Evolutionary conservation across 2,888 invertebrate species (phyloP).

Genomic region (Schrankia costaestrigalis): DNA sequence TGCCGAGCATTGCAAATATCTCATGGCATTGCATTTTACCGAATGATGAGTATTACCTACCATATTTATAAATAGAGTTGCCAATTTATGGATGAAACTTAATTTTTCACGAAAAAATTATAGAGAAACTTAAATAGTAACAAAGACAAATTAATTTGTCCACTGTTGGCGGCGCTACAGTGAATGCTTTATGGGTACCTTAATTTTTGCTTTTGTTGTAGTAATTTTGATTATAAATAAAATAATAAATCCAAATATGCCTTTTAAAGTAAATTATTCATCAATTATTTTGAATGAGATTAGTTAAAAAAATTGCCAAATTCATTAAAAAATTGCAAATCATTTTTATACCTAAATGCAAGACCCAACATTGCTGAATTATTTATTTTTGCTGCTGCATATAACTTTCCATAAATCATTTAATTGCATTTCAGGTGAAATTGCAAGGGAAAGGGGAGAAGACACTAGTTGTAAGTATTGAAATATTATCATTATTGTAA

Average conservation of each 20-base stretch:
- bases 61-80: constrained; percentile 43
- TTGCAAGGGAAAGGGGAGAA: constrained; percentile 87
- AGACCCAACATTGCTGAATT: constrained; percentile 6
- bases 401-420: constrained; percentile 20
- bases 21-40: constrained; percentile 67
- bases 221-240: constrained; percentile 33
- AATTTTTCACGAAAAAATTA: background rate
- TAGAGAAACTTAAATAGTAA: background rate
- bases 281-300: too few species aligned
- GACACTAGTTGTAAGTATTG: constrained; percentile 88
- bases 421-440: constrained; percentile 83
- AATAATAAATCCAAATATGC: constrained; percentile 1
- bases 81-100: constrained; percentile 31
- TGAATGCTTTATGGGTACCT: constrained; percentile 57
- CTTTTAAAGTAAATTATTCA: too few species aligned
- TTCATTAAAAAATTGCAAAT: too few species aligned
- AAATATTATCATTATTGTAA: too few species aligned
- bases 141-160: constrained; percentile 9
- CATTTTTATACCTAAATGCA: too few species aligned
- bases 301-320: too few species aligned
- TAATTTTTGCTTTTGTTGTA: constrained; percentile 64
- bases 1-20: constrained; percentile 64
- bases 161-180: constrained; percentile 41
- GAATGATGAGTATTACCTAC: constrained; percentile 42
- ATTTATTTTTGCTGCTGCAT: constrained; percentile 4